Evolutionary conservation across 2,888 invertebrate species (phyloP).

Genomic region (Nineta flava): DNA sequence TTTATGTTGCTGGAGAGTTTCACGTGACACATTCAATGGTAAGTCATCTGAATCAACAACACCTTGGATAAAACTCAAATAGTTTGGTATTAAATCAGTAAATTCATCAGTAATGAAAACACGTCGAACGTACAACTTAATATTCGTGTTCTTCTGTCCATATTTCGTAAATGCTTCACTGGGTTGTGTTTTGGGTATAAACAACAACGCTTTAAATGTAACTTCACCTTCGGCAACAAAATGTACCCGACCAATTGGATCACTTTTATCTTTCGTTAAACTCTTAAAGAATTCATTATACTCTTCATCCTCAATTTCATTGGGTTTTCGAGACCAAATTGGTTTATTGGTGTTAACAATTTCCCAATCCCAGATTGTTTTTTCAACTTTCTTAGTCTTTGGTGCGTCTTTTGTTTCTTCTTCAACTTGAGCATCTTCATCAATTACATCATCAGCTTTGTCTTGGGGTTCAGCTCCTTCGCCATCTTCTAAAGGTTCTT

Average conservation of each 20-base stretch:
- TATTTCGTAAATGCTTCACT: conserved; percentile 90
- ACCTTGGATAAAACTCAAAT: conserved; percentile 86
- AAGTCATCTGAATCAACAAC: conserved; percentile 98
- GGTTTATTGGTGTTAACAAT: conserved; percentile 94
- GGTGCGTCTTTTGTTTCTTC: conserved; percentile 60
- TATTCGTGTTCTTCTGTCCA: conserved; percentile 86
- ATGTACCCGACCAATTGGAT: conserved; percentile 77
- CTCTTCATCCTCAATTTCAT: conserved; percentile 72
- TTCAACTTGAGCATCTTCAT: conserved; percentile 35
- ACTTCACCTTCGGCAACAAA: conserved; percentile 99
- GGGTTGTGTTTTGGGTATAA: conserved; percentile 81
- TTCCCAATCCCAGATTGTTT: conserved; percentile 98
- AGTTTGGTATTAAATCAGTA: conserved; percentile 98
- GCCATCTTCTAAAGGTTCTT: conserved; percentile 44
- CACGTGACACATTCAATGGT: conserved; percentile 94
- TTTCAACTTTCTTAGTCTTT: conserved; percentile 77
- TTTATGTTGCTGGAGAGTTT: conserved; percentile 97
- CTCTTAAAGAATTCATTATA: conserved; percentile 93
- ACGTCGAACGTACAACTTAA: conserved; percentile 91
- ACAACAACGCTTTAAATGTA: conserved; percentile 91
- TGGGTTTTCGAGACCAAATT: conserved; percentile 90
- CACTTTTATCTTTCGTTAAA: conserved; percentile 74
- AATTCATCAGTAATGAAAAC: conserved; percentile 99
- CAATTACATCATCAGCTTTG: conserved; percentile 42
- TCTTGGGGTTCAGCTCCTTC: conserved; percentile 35